These are phyloP conservation scores for Thelaira solivaga DNA, from an alignment of 2,888 invertebrate species.

Conservation along the genomic window DNA sequence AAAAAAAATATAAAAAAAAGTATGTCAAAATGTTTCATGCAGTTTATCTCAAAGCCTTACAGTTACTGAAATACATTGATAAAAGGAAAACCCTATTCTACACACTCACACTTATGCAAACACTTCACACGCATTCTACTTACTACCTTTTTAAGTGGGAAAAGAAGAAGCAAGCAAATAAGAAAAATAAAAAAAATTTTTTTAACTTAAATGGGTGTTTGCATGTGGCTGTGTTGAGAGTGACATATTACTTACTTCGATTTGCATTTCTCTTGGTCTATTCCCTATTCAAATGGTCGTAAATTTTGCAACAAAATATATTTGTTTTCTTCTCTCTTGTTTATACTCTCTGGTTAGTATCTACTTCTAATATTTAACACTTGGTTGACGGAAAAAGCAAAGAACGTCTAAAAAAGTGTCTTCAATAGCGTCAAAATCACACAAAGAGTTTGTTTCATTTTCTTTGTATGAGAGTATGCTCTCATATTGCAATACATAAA, in stretches of 20 bases:
- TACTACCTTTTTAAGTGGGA: neutral
- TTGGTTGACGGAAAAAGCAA: neutral
- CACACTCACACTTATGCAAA: neutral
- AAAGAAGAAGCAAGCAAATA: neutral
- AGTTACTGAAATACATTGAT: neutral
- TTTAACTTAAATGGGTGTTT: slow-evolving; percentile 3
- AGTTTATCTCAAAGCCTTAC: neutral
- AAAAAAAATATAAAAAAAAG: neutral
- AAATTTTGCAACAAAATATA: neutral
- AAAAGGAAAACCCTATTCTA: neutral
- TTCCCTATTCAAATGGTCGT: neutral
- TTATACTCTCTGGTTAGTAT: too few relatives aligned
- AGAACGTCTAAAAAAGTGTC: neutral
- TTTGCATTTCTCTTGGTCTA: neutral
- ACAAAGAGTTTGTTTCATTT: neutral
- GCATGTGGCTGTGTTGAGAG: neutral
- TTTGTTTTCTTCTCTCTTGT: neutral
- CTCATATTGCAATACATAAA: neutral
- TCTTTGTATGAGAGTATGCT: neutral
- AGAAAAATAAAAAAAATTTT: neutral
- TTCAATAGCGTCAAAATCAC: neutral
- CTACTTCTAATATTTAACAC: too few relatives aligned
- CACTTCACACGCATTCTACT: neutral
- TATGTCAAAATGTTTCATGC: slow-evolving; percentile 9
- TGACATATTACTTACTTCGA: neutral